Evolutionary conservation across 2,797 vertebrate genomes (phyloP).

Genomic region (Borostomias antarcticus): DNA sequence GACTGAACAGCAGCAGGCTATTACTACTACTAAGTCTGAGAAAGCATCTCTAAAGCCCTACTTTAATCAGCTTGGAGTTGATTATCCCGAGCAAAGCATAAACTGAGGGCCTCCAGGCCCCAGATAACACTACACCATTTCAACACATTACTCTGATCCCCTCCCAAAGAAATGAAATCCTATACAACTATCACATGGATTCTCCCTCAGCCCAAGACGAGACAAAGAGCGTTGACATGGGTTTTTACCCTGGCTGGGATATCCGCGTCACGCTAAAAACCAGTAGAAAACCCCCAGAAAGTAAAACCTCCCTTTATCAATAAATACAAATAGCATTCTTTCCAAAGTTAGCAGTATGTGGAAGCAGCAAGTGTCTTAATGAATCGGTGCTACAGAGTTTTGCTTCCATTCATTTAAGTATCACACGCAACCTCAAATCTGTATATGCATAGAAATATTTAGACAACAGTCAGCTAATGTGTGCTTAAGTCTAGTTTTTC

Average conservation of each 20-base stretch:
- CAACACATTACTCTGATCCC: slow-evolving; percentile 45
- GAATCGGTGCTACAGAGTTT: too few species aligned
- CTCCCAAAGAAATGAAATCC: slow-evolving; percentile 54
- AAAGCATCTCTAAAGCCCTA: slow-evolving; percentile 44
- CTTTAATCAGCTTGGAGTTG: slow-evolving; percentile 63
- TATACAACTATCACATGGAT: slow-evolving; percentile 63
- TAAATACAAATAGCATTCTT: slow-evolving; percentile 25
- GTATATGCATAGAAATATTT: slow-evolving; percentile 30
- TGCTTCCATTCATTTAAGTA: not conserved
- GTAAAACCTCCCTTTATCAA: slow-evolving; percentile 15
- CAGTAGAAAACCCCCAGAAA: not conserved
- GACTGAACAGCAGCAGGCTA: slow-evolving; percentile 34
- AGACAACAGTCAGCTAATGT: not conserved
- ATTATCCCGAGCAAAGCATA: slow-evolving; percentile 71
- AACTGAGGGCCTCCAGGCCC: slow-evolving; percentile 45
- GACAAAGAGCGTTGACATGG: slow-evolving; percentile 44
- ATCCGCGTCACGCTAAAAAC: slow-evolving; percentile 18
- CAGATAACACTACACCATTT: slow-evolving; percentile 41
- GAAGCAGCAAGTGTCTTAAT: slow-evolving; percentile 13
- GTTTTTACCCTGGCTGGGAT: slow-evolving; percentile 52
- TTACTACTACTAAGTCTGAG: slow-evolving; percentile 26
- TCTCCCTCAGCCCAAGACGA: slow-evolving; percentile 37
- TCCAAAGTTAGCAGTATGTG: slow-evolving; percentile 16
- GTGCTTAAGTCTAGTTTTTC: not conserved
- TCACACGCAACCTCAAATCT: slow-evolving; percentile 6